A percentile compares a stretch with the other conserved stretches of the same genome.
These are phyloP conservation scores for Saxicola maurus DNA, from an alignment of 2,797 vertebrate genomes.

Conservation along the genomic window DNA sequence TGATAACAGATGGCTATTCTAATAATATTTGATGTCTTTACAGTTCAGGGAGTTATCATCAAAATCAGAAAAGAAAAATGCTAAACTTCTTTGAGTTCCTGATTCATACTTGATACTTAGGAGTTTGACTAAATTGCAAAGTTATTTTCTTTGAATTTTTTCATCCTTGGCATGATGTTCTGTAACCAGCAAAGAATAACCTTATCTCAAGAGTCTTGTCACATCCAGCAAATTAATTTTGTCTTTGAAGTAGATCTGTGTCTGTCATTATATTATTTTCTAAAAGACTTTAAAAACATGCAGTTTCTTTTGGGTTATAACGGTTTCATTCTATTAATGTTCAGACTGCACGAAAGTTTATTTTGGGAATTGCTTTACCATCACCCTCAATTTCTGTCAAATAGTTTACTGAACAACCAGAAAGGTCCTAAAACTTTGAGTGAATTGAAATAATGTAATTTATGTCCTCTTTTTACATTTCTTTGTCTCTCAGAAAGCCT, in stretches of 20 bases:
- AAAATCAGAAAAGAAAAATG: background rate
- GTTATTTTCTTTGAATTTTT: background rate
- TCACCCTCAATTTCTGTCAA: background rate
- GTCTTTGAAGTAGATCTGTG: background rate
- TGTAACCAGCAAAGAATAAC: background rate
- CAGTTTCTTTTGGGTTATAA: background rate
- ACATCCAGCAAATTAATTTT: background rate
- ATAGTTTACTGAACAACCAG: background rate
- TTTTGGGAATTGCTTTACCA: background rate
- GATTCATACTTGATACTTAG: background rate
- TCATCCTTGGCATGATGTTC: background rate
- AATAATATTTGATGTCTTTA: background rate
- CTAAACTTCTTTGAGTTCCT: background rate
- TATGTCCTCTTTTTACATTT: background rate
- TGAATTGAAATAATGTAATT: background rate
- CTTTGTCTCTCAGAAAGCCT: background rate
- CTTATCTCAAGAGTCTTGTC: background rate
- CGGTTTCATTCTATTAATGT: background rate
- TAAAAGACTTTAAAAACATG: background rate
- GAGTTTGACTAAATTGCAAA: background rate
- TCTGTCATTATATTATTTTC: background rate
- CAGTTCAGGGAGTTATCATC: background rate
- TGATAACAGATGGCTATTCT: background rate
- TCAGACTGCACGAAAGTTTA: background rate
- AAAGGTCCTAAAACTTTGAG: background rate